Evolutionary conservation across 2,888 invertebrate species (phyloP).

Genomic region (Melanotus villosus): DNA sequence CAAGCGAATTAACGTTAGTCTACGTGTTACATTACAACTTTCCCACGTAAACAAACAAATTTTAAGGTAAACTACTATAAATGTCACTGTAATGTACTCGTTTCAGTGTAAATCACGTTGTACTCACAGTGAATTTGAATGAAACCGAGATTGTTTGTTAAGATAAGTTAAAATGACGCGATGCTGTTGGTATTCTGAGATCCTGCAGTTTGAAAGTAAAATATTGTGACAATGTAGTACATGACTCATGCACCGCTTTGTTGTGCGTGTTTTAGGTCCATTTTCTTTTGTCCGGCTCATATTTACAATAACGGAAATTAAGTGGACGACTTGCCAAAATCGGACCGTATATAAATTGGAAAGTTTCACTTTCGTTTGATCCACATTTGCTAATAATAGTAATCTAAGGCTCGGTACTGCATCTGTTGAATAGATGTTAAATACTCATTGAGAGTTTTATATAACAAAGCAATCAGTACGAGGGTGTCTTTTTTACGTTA

Average conservation of each 20-base stretch:
- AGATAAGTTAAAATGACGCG: conserved; percentile 48
- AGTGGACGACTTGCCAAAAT: conserved; percentile 10
- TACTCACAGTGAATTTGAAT: conserved; percentile 49
- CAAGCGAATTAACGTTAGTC: too few species aligned
- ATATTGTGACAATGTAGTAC: conserved; percentile 19
- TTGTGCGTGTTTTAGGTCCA: conserved; percentile 13
- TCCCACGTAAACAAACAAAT: conserved; percentile 41
- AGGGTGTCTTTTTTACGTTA: background rate
- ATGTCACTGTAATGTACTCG: conserved; percentile 42
- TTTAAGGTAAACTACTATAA: conserved; percentile 35
- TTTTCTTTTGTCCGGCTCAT: background rate
- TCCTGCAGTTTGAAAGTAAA: conserved; percentile 39
- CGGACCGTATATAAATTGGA: conserved; percentile 8
- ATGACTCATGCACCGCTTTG: conserved; percentile 20
- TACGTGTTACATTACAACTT: conserved; percentile 7
- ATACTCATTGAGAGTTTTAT: conserved; percentile 20
- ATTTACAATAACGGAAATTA: conserved; percentile 5
- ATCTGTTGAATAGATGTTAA: background rate
- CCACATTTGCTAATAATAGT: background rate
- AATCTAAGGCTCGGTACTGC: background rate
- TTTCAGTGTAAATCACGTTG: conserved; percentile 47
- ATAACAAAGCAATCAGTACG: conserved; percentile 17
- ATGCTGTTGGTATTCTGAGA: conserved; percentile 35
- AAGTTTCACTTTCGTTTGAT: conserved; percentile 29
- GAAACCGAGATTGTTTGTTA: conserved; percentile 43